phyloP scores from a whole-genome alignment of 2,113 vertebrate species.

The Phocoena sinus region DNA sequence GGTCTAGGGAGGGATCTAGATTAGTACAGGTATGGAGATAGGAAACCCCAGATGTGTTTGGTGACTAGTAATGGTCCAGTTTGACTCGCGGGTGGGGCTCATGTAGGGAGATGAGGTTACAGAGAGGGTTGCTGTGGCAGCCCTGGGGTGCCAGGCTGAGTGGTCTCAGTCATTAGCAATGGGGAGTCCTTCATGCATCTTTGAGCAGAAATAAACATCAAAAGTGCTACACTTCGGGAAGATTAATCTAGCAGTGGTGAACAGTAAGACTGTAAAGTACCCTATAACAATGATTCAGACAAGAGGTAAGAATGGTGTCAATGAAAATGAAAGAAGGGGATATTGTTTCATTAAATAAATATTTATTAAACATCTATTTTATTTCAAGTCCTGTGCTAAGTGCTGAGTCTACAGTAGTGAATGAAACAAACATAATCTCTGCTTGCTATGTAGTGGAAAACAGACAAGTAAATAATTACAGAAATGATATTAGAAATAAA shows the following conservation, averaged over 20 bases:
- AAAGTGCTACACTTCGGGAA: not conserved
- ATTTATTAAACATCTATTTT: not conserved
- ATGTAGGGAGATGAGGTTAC: not conserved
- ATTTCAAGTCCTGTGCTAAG: not conserved
- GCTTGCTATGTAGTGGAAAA: not conserved
- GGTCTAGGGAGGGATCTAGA: not conserved
- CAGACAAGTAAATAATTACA: not conserved
- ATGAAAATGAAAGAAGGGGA: not conserved
- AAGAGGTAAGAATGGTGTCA: not conserved
- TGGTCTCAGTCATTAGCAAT: not conserved
- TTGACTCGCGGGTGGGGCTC: not conserved
- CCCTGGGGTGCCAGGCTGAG: not conserved
- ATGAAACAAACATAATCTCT: not conserved
- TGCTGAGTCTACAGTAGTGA: not conserved
- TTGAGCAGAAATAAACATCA: not conserved
- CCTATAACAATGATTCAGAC: not conserved
- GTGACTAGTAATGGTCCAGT: not conserved
- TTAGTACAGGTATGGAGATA: not conserved
- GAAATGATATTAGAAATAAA: not conserved
- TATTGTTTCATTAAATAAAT: not conserved
- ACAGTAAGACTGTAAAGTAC: not conserved
- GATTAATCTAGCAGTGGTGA: not conserved
- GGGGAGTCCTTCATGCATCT: not conserved
- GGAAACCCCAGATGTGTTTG: not conserved
- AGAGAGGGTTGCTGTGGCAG: not conserved